Evolutionary conservation across 2,113 vertebrate species (phyloP), one percentile per base, ranked within the genome.

Genomic region (Hippoglossus stenolepis): DNA sequence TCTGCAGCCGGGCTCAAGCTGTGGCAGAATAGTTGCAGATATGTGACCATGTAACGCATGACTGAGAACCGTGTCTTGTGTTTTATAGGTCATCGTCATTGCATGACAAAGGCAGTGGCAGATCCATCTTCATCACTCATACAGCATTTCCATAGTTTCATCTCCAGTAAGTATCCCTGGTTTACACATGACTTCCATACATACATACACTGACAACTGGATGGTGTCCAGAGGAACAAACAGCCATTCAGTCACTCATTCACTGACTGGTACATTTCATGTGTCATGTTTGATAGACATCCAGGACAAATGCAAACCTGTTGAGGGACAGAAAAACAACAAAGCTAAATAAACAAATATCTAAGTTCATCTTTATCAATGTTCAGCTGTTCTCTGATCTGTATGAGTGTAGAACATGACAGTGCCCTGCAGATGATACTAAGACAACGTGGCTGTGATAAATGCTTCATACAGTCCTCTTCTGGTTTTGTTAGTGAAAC

Each of bases 51-150:
- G 56, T 91, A 85, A 92, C 80, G 77, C 85, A 90, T 81, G 92
- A 94, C 94, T 97, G 92, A 97, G 96, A 92, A 87, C 89, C 90
- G 88, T 97, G 94, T 97, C 95, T 97, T 95, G 93, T 97, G 94
- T 97, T 96, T 97, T 97, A 94, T 96, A 99, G 97, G 97, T 97
- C 95, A 96, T 95, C 96, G 90, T 96, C 96, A 93, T 97, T 96
- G 94, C 95, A 96, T 97, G 96, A 96, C 95, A 96, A 93, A 96
- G 95, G 92, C 94, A 96, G 95, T 95, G 84, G 95, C 96, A 96
- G 96, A 94, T 95, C 95, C 96, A 92, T 96, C 96, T 89, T 95
- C 95, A 76, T 95, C 95, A 92, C 91, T 92, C 93, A 94, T 93
- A 89, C 93, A 90, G 90, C 87, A 94, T 96, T 97, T 96, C 95